A percentile compares a stretch with the other conserved stretches of the same genome.
phyloP scores from a whole-genome alignment of 2,113 vertebrate genomes.

The Lepisosteus osseus region DNA sequence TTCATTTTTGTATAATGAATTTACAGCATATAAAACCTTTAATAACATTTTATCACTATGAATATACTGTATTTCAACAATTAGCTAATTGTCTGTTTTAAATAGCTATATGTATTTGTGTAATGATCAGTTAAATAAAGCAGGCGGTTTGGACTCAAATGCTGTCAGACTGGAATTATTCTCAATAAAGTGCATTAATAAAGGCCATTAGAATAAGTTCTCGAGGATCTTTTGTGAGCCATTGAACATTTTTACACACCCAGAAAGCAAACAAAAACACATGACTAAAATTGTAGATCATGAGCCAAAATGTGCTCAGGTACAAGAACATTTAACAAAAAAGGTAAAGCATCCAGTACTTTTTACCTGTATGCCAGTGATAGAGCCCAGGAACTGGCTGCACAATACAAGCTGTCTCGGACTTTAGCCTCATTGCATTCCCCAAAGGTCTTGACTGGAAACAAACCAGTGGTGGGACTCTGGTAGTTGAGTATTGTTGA shows the following conservation, averaged over 20 bases:
- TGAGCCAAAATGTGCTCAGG: slow-evolving; percentile 12
- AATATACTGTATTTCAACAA: too few species aligned
- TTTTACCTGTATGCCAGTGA: slow-evolving; percentile 86
- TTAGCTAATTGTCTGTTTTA: too few species aligned
- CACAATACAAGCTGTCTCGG: slow-evolving; percentile 90
- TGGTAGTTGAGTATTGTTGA: slow-evolving; percentile 84
- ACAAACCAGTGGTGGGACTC: slow-evolving; percentile 91
- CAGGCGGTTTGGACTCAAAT: slow-evolving; percentile 47
- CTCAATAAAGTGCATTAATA: slow-evolving; percentile 69
- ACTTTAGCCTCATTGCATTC: slow-evolving; percentile 80
- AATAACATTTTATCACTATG: too few species aligned
- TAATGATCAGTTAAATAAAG: slow-evolving; percentile 23
- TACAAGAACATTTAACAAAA: slow-evolving; percentile 19
- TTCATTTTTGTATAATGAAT: too few species aligned
- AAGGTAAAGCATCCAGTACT: too few species aligned
- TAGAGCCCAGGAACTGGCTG: slow-evolving; percentile 86
- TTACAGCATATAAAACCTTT: too few species aligned
- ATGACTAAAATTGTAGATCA: too few species aligned
- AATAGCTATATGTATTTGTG: too few species aligned
- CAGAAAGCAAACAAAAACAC: too few species aligned
- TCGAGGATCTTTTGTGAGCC: too few species aligned
- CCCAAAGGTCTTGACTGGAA: slow-evolving; percentile 82
- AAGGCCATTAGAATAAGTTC: slow-evolving; percentile 50
- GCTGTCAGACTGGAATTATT: slow-evolving; percentile 67
- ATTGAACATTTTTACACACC: too few species aligned